Evolutionary conservation across 2,113 vertebrate genomes (phyloP).

Genomic region (Leptodactylus fuscus): DNA sequence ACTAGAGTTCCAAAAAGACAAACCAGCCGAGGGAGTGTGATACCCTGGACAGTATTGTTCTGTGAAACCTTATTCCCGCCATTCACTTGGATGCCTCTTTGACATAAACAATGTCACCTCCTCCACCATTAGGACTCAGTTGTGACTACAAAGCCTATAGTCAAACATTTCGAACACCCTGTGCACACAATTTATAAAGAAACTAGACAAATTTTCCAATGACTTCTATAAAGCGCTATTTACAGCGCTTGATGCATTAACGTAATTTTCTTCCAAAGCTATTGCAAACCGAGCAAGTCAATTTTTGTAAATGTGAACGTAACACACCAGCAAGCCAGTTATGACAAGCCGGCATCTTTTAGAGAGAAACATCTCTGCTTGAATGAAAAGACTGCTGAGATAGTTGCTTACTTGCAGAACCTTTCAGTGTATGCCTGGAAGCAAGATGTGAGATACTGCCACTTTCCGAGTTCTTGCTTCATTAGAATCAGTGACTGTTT

Average conservation of each 20-base stretch:
- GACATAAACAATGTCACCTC: too few relatives aligned
- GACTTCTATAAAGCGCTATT: neutral
- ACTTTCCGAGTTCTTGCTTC: conserved; percentile 89
- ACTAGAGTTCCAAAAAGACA: too few relatives aligned
- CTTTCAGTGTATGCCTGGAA: conserved; percentile 75
- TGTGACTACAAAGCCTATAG: too few relatives aligned
- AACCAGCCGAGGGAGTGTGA: too few relatives aligned
- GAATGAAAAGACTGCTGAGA: conserved; percentile 34
- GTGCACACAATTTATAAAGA: neutral
- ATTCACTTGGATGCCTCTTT: too few relatives aligned
- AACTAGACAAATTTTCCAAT: neutral
- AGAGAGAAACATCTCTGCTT: neutral
- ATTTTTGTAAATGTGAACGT: conserved; percentile 13
- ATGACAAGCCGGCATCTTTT: conserved; percentile 15
- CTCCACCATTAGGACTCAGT: too few relatives aligned
- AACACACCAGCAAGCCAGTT: conserved; percentile 23
- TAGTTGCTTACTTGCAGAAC: conserved; percentile 65
- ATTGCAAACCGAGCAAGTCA: neutral
- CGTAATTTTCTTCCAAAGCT: neutral
- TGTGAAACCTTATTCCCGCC: too few relatives aligned
- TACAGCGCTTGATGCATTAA: neutral
- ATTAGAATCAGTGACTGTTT: conserved; percentile 97
- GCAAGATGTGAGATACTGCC: conserved; percentile 83
- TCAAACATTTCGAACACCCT: neutral
- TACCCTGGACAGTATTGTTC: too few relatives aligned